Conservation (phyloP, 2,797 vertebrate genomes). For the Hyperoplus immaculatus region DNA sequence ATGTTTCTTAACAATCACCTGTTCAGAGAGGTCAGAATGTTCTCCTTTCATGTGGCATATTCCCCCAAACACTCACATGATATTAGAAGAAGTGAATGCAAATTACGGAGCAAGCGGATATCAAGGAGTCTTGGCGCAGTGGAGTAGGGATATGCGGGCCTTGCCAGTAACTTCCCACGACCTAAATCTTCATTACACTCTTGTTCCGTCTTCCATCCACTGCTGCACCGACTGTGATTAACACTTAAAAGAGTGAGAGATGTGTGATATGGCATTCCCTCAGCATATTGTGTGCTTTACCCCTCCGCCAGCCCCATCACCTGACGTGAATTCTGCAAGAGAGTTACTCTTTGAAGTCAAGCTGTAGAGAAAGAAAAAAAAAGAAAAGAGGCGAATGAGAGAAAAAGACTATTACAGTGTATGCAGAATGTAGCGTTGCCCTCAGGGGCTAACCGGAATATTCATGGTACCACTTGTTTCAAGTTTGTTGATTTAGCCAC, state of each 20-base stretch:
- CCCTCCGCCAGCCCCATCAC: conserved; percentile 35
- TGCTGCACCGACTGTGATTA: conserved; percentile 68
- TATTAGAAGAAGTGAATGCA: conserved; percentile 28
- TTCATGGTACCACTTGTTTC: conserved; percentile 79
- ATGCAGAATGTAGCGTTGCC: conserved; percentile 61
- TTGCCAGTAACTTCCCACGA: conserved; percentile 69
- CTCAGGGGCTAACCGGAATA: conserved; percentile 73
- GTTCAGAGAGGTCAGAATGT: conserved; percentile 56
- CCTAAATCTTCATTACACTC: conserved; percentile 73
- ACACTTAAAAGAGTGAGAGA: conserved; percentile 76
- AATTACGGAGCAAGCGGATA: conserved; percentile 65
- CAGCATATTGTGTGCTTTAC: conserved; percentile 61
- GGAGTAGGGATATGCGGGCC: conserved; percentile 4
- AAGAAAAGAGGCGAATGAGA: conserved; percentile 24
- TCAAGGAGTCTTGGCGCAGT: conserved; percentile 34
- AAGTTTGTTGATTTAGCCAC: conserved; percentile 83
- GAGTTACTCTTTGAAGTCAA: conserved; percentile 77
- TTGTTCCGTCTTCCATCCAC: conserved; percentile 52
- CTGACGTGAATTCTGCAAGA: conserved; percentile 70
- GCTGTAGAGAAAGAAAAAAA: conserved; percentile 38
- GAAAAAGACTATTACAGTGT: conserved; percentile 1
- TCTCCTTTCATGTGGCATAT: conserved; percentile 59
- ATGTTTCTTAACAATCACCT: conserved; percentile 37
- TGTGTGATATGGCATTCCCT: conserved; percentile 62
- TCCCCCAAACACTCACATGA: conserved; percentile 16